Percentiles rank a stretch among this genome's conserved stretches.
Conservation (phyloP, 23 tunicate species). For the Pegea sp. region DNA sequence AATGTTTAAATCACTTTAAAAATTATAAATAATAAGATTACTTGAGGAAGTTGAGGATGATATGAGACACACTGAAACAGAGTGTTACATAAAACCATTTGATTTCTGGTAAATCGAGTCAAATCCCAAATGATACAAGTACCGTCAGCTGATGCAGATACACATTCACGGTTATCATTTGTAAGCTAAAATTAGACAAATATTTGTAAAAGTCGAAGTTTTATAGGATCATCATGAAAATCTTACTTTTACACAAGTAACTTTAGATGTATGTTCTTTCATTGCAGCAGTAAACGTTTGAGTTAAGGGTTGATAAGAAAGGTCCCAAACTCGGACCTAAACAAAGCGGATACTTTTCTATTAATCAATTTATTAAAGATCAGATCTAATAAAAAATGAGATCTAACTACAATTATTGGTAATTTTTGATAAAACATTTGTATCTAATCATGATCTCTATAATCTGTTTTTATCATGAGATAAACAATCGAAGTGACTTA, state of each 20-base stretch:
- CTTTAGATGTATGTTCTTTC: slow-evolving; percentile 88
- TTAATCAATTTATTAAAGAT: background rate
- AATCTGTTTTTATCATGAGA: too few species aligned
- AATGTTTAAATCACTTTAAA: too few species aligned
- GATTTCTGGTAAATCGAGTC: slow-evolving; percentile 20
- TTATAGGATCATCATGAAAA: background rate
- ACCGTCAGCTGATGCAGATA: slow-evolving; percentile 85
- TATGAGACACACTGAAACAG: slow-evolving; percentile 76
- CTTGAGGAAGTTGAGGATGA: slow-evolving; percentile 55
- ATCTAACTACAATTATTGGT: too few species aligned
- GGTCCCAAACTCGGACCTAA: slow-evolving; percentile 61
- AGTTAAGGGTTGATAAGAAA: slow-evolving; percentile 4
- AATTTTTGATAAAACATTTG: too few species aligned
- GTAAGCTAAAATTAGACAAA: slow-evolving; percentile 29
- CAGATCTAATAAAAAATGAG: background rate
- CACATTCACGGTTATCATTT: slow-evolving; percentile 22
- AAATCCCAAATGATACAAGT: slow-evolving; percentile 97
- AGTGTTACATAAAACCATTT: slow-evolving; percentile 93
- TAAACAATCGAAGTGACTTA: background rate
- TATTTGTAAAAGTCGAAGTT: background rate
- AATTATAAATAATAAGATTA: too few species aligned
- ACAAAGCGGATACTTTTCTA: background rate
- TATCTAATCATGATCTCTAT: too few species aligned
- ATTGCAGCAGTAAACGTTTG: slow-evolving; percentile 37
- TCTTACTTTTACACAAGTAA: slow-evolving; percentile 66